phyloP scores from a whole-genome alignment of 2,888 invertebrate species.

The Dascillus cervinus region DNA sequence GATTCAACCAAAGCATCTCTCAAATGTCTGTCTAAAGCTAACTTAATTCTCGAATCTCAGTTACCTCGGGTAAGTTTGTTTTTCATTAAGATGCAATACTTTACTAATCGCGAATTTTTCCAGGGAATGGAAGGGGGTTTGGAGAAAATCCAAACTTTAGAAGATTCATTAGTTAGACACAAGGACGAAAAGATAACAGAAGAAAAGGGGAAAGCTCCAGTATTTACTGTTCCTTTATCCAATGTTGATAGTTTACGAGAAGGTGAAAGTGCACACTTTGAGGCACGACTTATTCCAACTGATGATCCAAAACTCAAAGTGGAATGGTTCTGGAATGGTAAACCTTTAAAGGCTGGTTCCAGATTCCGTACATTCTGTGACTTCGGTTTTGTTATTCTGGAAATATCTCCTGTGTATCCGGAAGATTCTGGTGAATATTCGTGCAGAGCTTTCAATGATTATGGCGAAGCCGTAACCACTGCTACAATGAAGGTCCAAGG shows the following conservation, averaged over 20 bases:
- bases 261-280: slow-evolving; percentile 87
- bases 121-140: slow-evolving; percentile 91
- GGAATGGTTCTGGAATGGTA: slow-evolving; percentile 94
- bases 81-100: background rate
- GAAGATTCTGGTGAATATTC: slow-evolving; percentile 92
- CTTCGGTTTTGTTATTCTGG: slow-evolving; percentile 94
- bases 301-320: slow-evolving; percentile 84
- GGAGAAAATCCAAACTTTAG: slow-evolving; percentile 86
- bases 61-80: slow-evolving; percentile 58
- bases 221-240: slow-evolving; percentile 81
- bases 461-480: slow-evolving; percentile 86
- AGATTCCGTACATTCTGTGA: slow-evolving; percentile 95
- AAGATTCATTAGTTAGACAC: slow-evolving; percentile 77
- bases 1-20: slow-evolving; percentile 79
- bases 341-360: slow-evolving; percentile 79
- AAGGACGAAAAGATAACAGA: slow-evolving; percentile 67
- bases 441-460: slow-evolving; percentile 81
- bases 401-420: slow-evolving; percentile 94
- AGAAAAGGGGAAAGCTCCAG: slow-evolving; percentile 76
- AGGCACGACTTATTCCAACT: slow-evolving; percentile 80
- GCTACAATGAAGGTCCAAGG: slow-evolving; percentile 86
- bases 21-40: slow-evolving; percentile 82
- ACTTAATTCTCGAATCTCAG: slow-evolving; percentile 86
- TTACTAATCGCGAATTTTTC: slow-evolving; percentile 15
- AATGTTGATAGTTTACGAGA: slow-evolving; percentile 82